Conservation (phyloP, 1,140 invertebrate genomes). For the Drepana arcuata region DNA sequence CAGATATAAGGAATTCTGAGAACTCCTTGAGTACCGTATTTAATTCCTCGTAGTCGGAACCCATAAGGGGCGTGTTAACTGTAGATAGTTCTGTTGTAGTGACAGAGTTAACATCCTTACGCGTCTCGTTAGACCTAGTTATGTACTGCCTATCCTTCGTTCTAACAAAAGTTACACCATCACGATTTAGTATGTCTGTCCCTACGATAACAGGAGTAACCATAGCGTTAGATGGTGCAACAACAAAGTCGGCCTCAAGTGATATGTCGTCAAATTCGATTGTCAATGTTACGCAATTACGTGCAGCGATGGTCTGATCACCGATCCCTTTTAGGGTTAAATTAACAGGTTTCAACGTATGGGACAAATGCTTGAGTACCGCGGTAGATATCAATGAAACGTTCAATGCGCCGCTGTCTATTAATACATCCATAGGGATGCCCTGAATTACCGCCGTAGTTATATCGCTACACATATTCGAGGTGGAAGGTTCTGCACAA, state of each 20-base stretch:
- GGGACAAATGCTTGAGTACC: constrained; percentile 16
- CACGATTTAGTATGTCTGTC: constrained; percentile 16
- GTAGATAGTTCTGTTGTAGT: not conserved
- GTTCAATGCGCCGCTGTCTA: constrained; percentile 19
- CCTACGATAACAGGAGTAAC: constrained; percentile 13
- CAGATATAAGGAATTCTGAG: constrained; percentile 2
- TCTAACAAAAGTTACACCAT: constrained; percentile 15
- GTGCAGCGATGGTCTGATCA: constrained; percentile 8
- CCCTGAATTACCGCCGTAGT: constrained; percentile 9
- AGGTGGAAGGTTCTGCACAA: no score
- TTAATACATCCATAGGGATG: constrained; percentile 13
- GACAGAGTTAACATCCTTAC: not conserved
- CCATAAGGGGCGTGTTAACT: not conserved
- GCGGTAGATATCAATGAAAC: constrained; percentile 15
- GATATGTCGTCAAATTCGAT: constrained; percentile 12
- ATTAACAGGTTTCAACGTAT: constrained; percentile 4
- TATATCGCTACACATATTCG: constrained; percentile 2
- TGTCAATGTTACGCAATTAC: constrained; percentile 7
- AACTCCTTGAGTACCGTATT: constrained; percentile 1
- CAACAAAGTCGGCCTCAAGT: constrained; percentile 15
- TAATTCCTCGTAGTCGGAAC: not conserved
- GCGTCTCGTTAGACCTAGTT: not conserved
- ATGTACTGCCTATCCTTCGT: constrained; percentile 3
- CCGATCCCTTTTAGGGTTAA: constrained; percentile 12
- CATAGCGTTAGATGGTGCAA: constrained; percentile 10